These are phyloP conservation scores for Drosophila kokeensis DNA, from an alignment of 2,888 invertebrate genomes.

Conservation along the genomic window DNA sequence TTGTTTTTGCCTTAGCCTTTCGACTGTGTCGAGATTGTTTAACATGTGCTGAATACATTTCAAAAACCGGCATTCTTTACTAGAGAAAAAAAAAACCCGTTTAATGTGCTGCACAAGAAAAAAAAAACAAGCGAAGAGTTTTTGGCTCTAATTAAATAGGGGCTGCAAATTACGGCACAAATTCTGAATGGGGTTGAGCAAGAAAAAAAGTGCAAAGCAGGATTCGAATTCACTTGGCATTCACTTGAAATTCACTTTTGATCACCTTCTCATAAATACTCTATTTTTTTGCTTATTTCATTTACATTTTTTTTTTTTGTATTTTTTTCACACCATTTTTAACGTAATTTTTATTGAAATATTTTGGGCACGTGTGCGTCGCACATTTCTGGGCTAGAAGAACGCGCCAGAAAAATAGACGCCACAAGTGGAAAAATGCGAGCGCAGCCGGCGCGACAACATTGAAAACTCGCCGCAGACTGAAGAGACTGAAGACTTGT, in stretches of 20 bases:
- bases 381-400: slow-evolving; percentile 35
- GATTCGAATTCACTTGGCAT: slow-evolving; percentile 10
- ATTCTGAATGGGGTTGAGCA: slow-evolving; percentile 5
- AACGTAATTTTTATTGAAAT: slow-evolving; percentile 8
- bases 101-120: slow-evolving; percentile 32
- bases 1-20: slow-evolving; percentile 14
- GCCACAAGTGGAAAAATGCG: slow-evolving; percentile 20
- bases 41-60: slow-evolving; percentile 54
- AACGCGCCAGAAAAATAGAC: slow-evolving; percentile 52
- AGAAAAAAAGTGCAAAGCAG: slow-evolving; percentile 4
- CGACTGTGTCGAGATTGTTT: slow-evolving; percentile 50
- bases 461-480: slow-evolving; percentile 75
- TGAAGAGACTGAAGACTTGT: slow-evolving; percentile 56
- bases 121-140: slow-evolving; percentile 22
- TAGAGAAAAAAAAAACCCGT: slow-evolving; percentile 52
- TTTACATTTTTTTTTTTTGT: background rate
- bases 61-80: slow-evolving; percentile 66
- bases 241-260: slow-evolving; percentile 8
- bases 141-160: slow-evolving; percentile 42
- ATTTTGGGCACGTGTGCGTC: slow-evolving; percentile 35
- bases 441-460: slow-evolving; percentile 57
- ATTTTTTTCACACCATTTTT: slow-evolving; percentile 10
- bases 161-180: slow-evolving; percentile 25
- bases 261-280: background rate
- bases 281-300: background rate